phyloP scores from a whole-genome alignment of 2,113 vertebrate genomes.

The Macquaria australasica region DNA sequence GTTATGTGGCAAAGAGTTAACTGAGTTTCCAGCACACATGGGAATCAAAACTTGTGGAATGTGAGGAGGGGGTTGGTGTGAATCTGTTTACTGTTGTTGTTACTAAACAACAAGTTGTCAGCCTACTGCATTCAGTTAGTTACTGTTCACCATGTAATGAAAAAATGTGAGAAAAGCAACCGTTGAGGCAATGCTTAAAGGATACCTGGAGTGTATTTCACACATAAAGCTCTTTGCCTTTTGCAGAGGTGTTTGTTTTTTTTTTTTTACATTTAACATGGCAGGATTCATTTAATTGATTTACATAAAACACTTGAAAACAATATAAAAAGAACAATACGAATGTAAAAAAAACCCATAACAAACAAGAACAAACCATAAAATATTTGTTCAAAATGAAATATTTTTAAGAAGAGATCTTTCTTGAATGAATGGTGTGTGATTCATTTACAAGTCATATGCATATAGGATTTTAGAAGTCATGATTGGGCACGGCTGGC shows the following conservation, averaged over 20 bases:
- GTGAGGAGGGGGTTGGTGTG: conserved; percentile 62
- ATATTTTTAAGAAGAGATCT: background rate
- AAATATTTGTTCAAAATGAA: background rate
- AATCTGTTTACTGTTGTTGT: conserved; percentile 73
- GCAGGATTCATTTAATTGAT: background rate
- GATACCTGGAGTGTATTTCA: conserved; percentile 6
- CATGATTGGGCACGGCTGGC: conserved; percentile 48
- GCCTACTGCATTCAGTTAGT: conserved; percentile 23
- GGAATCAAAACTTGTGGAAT: conserved; percentile 74
- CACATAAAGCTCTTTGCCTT: background rate
- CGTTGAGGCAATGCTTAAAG: background rate
- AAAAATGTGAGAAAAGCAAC: conserved; percentile 51
- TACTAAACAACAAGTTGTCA: conserved; percentile 56
- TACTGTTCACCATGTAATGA: conserved; percentile 20
- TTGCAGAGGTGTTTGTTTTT: background rate
- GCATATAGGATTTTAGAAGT: conserved; percentile 22
- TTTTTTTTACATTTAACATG: background rate
- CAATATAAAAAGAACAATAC: background rate
- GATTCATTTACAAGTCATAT: conserved; percentile 58
- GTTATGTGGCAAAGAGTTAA: conserved; percentile 51
- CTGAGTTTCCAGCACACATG: conserved; percentile 65
- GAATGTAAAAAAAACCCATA: background rate
- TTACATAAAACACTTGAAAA: background rate
- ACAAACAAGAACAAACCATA: background rate
- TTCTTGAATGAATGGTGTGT: background rate